Evolutionary conservation across 2,113 vertebrate species (phyloP).

Genomic region (Phylloscopus trochiloides): DNA sequence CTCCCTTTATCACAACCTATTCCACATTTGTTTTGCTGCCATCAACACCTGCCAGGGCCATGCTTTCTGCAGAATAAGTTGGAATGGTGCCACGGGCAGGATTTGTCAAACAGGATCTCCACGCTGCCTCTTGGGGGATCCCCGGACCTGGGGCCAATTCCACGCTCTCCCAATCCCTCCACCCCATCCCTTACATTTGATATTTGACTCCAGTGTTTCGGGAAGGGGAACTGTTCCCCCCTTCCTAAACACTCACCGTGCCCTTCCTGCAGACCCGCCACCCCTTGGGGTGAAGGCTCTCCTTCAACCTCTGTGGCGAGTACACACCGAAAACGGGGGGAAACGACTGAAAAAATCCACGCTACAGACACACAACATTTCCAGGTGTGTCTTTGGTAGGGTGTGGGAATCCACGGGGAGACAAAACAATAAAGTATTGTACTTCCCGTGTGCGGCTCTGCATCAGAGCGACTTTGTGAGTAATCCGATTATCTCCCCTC

Average conservation of each 20-base stretch:
- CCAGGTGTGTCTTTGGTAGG: background rate
- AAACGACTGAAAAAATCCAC: rapidly evolving
- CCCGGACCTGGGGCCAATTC: background rate
- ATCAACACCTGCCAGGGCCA: slow-evolving; percentile 10
- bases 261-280: background rate
- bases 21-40: slow-evolving; percentile 28
- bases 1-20: background rate
- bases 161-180: background rate
- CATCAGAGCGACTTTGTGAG: background rate
- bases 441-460: background rate
- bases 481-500: background rate
- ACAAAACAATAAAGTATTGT: background rate
- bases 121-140: background rate
- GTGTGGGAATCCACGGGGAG: background rate
- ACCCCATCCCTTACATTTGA: background rate
- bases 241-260: rapidly evolving
- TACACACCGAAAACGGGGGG: rapidly evolving
- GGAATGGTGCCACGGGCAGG: background rate
- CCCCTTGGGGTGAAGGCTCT: background rate
- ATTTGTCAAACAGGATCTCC: background rate
- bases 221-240: background rate
- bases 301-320: background rate
- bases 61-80: background rate
- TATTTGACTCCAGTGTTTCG: background rate
- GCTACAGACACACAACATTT: rapidly evolving